A percentile compares a stretch with the other conserved stretches of the same genome.
phyloP scores from a whole-genome alignment of 2,888 invertebrate genomes.

The Drosophila ezoana region DNA sequence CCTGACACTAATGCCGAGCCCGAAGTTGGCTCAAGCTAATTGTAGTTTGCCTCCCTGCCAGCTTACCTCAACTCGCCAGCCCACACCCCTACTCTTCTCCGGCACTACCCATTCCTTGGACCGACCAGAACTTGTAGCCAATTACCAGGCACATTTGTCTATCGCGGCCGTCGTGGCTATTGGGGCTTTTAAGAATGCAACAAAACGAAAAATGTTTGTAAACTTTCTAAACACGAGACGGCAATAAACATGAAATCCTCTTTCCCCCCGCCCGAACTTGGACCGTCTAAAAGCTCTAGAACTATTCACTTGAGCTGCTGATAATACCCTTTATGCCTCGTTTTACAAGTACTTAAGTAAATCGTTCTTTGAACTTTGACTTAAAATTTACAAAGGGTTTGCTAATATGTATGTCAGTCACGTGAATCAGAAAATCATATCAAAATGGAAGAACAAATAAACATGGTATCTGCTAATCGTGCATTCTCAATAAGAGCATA shows the following conservation, averaged over 20 bases:
- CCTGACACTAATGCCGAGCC: conserved; percentile 62
- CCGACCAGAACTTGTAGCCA: conserved; percentile 34
- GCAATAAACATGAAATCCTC: conserved; percentile 61
- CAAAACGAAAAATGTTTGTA: conserved; percentile 57
- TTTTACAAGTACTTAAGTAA: background rate
- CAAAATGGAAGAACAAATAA: background rate
- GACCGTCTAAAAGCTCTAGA: conserved; percentile 37
- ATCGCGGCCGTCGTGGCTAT: conserved; percentile 29
- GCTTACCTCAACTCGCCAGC: conserved; percentile 1
- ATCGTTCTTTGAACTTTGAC: too few relatives aligned
- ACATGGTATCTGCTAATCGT: conserved; percentile 8
- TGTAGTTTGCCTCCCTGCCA: conserved; percentile 24
- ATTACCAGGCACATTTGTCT: conserved; percentile 65
- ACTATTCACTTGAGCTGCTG: conserved; percentile 51
- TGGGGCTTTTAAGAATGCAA: conserved; percentile 54
- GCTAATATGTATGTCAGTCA: background rate
- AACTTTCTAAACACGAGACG: conserved; percentile 69
- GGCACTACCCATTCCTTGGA: background rate
- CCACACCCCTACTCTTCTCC: background rate
- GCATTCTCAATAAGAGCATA: background rate
- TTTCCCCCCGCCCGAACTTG: conserved; percentile 9
- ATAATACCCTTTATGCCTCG: conserved; percentile 31
- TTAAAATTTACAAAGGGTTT: background rate
- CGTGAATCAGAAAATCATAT: background rate
- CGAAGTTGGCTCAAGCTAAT: conserved; percentile 46